Evolutionary conservation across 2,113 vertebrate species (phyloP).

Genomic region (Romanogobio albipinnatus): DNA sequence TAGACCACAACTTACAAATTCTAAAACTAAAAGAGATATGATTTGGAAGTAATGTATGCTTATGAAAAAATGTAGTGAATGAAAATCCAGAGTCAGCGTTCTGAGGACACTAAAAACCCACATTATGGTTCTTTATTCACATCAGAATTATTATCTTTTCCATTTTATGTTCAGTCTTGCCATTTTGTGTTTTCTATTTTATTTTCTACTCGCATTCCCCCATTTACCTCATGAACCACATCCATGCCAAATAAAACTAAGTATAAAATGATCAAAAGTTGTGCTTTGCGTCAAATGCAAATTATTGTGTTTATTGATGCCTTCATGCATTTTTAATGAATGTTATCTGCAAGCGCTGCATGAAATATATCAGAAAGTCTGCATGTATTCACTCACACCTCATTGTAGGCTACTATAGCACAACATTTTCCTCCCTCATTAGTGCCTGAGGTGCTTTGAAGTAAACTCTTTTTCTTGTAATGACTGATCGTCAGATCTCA

Average conservation of each 20-base stretch:
- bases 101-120: background rate
- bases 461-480: constrained; percentile 2
- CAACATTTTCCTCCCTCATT: background rate
- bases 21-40: background rate
- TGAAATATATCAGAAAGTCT: constrained; percentile 61
- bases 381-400: background rate
- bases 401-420: background rate
- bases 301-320: constrained; percentile 73
- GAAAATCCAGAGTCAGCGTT: constrained; percentile 2
- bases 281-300: constrained; percentile 70
- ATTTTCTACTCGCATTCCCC: constrained; percentile 21
- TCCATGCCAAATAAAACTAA: constrained; percentile 66
- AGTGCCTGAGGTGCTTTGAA: background rate
- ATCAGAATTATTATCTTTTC: constrained; percentile 13
- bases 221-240: constrained; percentile 39
- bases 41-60: background rate
- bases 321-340: constrained; percentile 72
- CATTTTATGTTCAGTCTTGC: background rate
- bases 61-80: constrained; percentile 8
- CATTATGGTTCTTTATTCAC: background rate
- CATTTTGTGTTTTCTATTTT: constrained; percentile 52
- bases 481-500: constrained; percentile 4
- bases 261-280: constrained; percentile 69
- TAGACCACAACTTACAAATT: background rate
- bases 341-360: constrained; percentile 59